phyloP scores from a whole-genome alignment of 2,888 invertebrate species.

The Philereme vetulata region DNA sequence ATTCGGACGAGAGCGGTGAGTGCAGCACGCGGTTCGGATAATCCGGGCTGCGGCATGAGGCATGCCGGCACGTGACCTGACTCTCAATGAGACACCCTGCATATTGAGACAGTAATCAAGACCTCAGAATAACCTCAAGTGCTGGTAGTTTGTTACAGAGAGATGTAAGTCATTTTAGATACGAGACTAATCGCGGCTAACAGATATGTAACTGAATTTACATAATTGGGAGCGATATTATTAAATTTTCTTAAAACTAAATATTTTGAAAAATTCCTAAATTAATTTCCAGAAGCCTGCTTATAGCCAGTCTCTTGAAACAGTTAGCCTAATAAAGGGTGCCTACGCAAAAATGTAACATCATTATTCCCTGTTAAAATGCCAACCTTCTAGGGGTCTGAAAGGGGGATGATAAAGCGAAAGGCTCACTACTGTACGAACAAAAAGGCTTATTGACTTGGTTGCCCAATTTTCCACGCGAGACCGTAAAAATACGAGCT shows the following conservation, averaged over 20 bases:
- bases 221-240: not conserved
- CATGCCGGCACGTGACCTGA: slow-evolving; percentile 62
- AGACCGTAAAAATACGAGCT: slow-evolving; percentile 45
- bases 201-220: slow-evolving; percentile 15
- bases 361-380: slow-evolving; percentile 67
- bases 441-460: slow-evolving; percentile 71
- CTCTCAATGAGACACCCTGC: slow-evolving; percentile 54
- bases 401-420: slow-evolving; percentile 62
- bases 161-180: slow-evolving; percentile 20
- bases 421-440: slow-evolving; percentile 58
- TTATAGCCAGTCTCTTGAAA: slow-evolving; percentile 2
- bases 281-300: too few species aligned
- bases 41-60: slow-evolving; percentile 46
- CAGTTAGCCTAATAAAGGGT: slow-evolving; percentile 7
- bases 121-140: slow-evolving; percentile 31
- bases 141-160: slow-evolving; percentile 24
- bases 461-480: slow-evolving; percentile 57
- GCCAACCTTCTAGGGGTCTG: slow-evolving; percentile 51
- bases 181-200: slow-evolving; percentile 16
- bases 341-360: slow-evolving; percentile 46
- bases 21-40: slow-evolving; percentile 32
- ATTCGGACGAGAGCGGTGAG: slow-evolving; percentile 23
- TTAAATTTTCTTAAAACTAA: too few species aligned
- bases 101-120: slow-evolving; percentile 62
- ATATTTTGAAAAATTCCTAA: too few species aligned